Base-by-base conservation (phyloP, 2,797 vertebrate genomes). In the Pteronotus mesoamericanus region DNA sequence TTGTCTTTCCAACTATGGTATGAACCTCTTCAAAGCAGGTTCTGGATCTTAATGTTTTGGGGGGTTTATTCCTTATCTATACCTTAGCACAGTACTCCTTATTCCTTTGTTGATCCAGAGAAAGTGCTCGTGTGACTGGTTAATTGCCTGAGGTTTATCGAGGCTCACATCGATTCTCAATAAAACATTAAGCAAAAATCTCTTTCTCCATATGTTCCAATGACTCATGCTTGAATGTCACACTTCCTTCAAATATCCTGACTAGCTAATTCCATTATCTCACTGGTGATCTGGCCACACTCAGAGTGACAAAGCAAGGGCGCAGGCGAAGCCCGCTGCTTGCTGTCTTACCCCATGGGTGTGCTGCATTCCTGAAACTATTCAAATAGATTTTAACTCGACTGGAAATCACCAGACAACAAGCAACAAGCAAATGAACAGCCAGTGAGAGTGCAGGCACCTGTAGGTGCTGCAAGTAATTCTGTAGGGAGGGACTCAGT, bases 331-430 rank as follows among this genome's bases (percentile, higher is more conserved):
- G 55, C 24, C 10, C 32, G 32, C 29, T 39, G 39, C 64, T 71
- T 18, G 42, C 24, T 80, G 39, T 83, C 69, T 89, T 37, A 39
- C n/a, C 64, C 18, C 22, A 26, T 37, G 86, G 64, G 71, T 68
- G 66, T 93, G 68, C 61, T 91, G 57, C 96, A 95, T 97, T 96
- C 96, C 84, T 94, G 53, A 95, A 86, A 94, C 97, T 53, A 94
- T 86, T 91, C 89, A 86, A 89, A 55, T 82, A 94, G 57, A 69
- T 83, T 91, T 88, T 93, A 78, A 29, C 61, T 48, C 93, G 57
- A 97, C 93, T 95, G 87, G 77, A 96, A 97, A 95, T 96, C 94
- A 94, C 97, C 94, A 97, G 97, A 97, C 74, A 88, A 95, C 94
- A 91, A 93, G 91, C 96, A 91, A 89, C 79, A 11, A 94, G 93